A percentile compares a stretch with the other conserved stretches of the same genome.
These are phyloP conservation scores for Drosophila pseudoobscura DNA, from an alignment of 1,140 invertebrate genomes.

Conservation along the genomic window DNA sequence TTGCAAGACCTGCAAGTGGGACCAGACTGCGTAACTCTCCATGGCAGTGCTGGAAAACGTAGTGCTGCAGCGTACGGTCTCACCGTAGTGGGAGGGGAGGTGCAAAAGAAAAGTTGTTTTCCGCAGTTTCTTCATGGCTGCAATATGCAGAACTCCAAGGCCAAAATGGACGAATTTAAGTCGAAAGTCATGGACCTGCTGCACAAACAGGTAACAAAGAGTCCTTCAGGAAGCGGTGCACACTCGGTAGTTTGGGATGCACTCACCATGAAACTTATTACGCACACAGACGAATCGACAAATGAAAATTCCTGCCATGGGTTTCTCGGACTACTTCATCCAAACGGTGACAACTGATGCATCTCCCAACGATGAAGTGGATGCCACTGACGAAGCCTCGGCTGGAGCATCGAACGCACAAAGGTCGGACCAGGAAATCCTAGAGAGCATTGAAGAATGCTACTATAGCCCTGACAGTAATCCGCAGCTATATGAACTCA, in stretches of 20 bases:
- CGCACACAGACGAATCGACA: constrained; percentile 73
- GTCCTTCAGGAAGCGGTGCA: neutral
- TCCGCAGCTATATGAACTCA: constrained; percentile 87
- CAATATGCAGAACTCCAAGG: constrained; percentile 78
- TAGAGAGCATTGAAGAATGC: constrained; percentile 88
- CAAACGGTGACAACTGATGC: constrained; percentile 68
- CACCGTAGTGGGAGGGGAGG: neutral
- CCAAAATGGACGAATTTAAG: constrained; percentile 85
- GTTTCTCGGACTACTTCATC: constrained; percentile 84
- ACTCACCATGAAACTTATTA: constrained; percentile 16
- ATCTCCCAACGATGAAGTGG: constrained; percentile 28
- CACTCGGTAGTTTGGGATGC: neutral
- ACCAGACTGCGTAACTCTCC: neutral
- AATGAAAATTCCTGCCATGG: constrained; percentile 85
- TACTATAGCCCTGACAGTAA: constrained; percentile 87
- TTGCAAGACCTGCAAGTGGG: neutral
- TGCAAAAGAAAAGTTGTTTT: constrained; percentile 36
- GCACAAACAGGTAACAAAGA: constrained; percentile 84
- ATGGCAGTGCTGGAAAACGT: neutral
- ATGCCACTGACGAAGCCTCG: constrained; percentile 18
- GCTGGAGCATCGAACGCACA: constrained; percentile 59
- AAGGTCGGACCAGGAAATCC: constrained; percentile 89
- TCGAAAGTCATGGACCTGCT: constrained; percentile 84
- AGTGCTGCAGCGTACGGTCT: too few species aligned
- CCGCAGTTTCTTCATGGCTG: constrained; percentile 62